phyloP scores from a whole-genome alignment of 1,140 invertebrate species.

The Drosophila navojoa region DNA sequence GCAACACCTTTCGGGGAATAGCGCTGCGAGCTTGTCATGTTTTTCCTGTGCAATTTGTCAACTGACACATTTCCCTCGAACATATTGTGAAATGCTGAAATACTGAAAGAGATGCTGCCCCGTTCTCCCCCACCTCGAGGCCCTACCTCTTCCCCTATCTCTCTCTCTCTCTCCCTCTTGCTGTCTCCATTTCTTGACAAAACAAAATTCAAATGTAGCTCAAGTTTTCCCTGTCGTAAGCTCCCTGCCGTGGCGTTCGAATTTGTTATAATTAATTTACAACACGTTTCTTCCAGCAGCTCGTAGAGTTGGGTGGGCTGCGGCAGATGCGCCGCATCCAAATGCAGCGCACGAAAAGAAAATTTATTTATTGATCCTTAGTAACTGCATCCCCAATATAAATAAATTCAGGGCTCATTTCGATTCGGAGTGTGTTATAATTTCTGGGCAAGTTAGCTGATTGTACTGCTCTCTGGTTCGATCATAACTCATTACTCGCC shows the following conservation, averaged over 20 bases:
- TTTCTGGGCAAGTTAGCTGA: slow-evolving; percentile 28
- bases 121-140: too few relatives aligned
- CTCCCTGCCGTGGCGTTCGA: slow-evolving; percentile 33
- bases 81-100: slow-evolving; percentile 63
- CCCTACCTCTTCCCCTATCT: too few relatives aligned
- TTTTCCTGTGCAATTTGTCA: slow-evolving; percentile 83
- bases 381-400: slow-evolving; percentile 28
- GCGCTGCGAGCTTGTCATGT: slow-evolving; percentile 74
- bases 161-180: too few relatives aligned
- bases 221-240: slow-evolving; percentile 27
- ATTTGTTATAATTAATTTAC: slow-evolving; percentile 82
- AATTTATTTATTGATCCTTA: slow-evolving; percentile 74
- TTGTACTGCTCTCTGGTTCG: slow-evolving; percentile 4
- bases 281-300: slow-evolving; percentile 45
- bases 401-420: slow-evolving; percentile 55
- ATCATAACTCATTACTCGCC: slow-evolving; percentile 70
- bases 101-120: slow-evolving; percentile 17
- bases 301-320: slow-evolving; percentile 26
- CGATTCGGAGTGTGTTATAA: slow-evolving; percentile 17
- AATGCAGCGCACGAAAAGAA: slow-evolving; percentile 32
- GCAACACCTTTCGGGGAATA: slow-evolving; percentile 70
- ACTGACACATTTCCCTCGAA: slow-evolving; percentile 71
- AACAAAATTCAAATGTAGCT: slow-evolving; percentile 24
- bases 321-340: slow-evolving; percentile 6
- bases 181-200: background rate